Base-by-base conservation (phyloP, 2,797 vertebrate genomes). In the Hippoglossus hippoglossus region DNA sequence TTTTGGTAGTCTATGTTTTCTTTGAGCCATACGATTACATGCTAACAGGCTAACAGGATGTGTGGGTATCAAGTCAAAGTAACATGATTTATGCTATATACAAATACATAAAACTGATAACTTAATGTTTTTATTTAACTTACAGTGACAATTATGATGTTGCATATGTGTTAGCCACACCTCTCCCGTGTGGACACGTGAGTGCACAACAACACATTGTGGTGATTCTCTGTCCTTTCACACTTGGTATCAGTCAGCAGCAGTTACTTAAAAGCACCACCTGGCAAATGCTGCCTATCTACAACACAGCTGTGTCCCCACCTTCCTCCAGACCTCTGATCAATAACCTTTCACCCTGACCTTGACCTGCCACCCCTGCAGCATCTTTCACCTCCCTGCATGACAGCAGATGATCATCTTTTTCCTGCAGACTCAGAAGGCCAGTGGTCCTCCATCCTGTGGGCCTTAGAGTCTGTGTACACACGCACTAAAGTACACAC, bases 271-370 rank as follows among this genome's bases (percentile, higher is more conserved):
- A 69, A 8, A 52, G 46, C 67, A 55, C 62, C 72, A 77, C 62
- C 64, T 77, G 73, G 71, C 1, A 47, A 25, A 51, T 2, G 8
- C 24, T 52, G 72, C 24, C 25, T 13, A 18, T 53, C 39, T 19
- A 61, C 74, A 80, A 70, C 71, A 61, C 74, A 80, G 75, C 71
- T 79, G 76, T 61, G 63, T 22, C 75, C 68, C 67, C 59, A 67
- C 63, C 51, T 57, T 68, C 49, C 58, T 63, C 31, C 28, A 21
- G 54, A 79, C 75, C 80, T 68, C 39, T 47, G 13, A 49, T n/a
- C 41, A 44, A 10, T 66, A 58, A 73, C 55, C 55, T 47, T 26
- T 75, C 63, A 83, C 75, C 70, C n/a, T 55, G 58, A 63, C 64
- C 61, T 50, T 77, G 51, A 63, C 71, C 56, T 21, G 53, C 59